Base-by-base conservation (phyloP, 2,797 vertebrate genomes). In the Limosa lapponica region DNA sequence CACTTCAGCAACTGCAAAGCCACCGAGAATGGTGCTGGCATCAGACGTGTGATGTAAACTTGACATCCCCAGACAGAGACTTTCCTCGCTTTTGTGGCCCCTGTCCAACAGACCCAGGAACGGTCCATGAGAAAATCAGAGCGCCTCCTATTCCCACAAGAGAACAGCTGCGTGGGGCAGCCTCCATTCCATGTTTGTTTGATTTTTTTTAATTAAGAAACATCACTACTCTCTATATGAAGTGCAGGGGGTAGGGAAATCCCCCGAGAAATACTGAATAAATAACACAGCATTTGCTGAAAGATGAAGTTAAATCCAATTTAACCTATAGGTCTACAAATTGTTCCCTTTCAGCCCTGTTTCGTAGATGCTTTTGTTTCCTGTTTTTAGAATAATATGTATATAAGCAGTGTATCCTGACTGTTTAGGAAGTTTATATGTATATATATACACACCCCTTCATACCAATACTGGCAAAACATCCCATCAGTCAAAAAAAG, bases 151-250 rank as follows among this genome's bases (percentile, higher is more conserved):
- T 84, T 95, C 90, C 85, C 91, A 48, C 30, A 39, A 77, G 94
- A 89, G 77, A 59, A 75, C 0, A n/a, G 32, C 70, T 82, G 36
- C 34, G 54, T 36, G 70, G 69, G 62, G 72, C 77, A 94, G 75
- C 28, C 62, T 75, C 55, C 51, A 44, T 43, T 71, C 72, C 67
- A 48, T 52, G 79, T 87, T 57, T 95, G 91, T 81, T 93, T 82
- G 84, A 83, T 96, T 92, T 95, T 96, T 93, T 95, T 96, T 93
- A 93, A 96, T 95, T 95, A 95, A 89, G 84, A 66, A 92, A 82
- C 87, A 87, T 74, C 75, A 79, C 58, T 43, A 46, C 78, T 79
- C 5, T 12, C 73, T 81, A 80, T 70, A 79, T 67, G 77, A 91
- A 84, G 72, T 64, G 48, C 27, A 74, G 67, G 49, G 65, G 57